Evolutionary conservation across 2,113 vertebrate genomes (phyloP), one percentile per base, ranked within the genome.

Genomic region (Paramisgurnus dabryanus): DNA sequence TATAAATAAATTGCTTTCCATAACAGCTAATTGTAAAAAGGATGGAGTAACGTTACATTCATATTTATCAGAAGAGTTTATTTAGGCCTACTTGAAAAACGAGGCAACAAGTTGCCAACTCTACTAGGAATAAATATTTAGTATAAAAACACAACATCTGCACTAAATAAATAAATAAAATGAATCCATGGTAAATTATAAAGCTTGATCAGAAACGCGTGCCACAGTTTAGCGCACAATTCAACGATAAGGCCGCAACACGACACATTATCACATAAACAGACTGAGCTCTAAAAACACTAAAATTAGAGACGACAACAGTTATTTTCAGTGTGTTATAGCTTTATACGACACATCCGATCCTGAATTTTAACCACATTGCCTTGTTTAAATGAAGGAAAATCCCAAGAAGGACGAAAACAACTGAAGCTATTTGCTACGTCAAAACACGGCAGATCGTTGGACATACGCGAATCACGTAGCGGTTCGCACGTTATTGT

Each of bases 211-310:
- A 53, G 12, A 53, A 12, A 53, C 12, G 12, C 49, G 11, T 11
- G 49, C 49, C 12, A 12, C 11, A 12, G 49, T 11, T 12, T 11
- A 27, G 41, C 3, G 34, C 55, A 41, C 2, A 39, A 18, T 27
- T 11, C 8, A 43, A 5, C n/a, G 17, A 13, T 53, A 17, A 72
- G 53, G 39, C 70, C 70, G 3, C 53, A 45, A 43, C 18, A 73
- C 55, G 60, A 73, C 70, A 41, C n/a, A 13, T 39, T 15, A 71
- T 18, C 53, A 22, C 34, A 71, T 12, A 22, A 73, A 60, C 39
- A 41, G 6, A 43, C 17, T n/a, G 53, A 45, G 3, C 43, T 43
- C 39, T 60, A 11, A 73, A n/a, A 27, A 71, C 22, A 71, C 13
- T 55, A 4, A 53, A 53, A 3, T 4, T 3, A 50, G 2, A 47